Conservation (phyloP, 2,888 invertebrate species). For the Bellardia pandia region DNA sequence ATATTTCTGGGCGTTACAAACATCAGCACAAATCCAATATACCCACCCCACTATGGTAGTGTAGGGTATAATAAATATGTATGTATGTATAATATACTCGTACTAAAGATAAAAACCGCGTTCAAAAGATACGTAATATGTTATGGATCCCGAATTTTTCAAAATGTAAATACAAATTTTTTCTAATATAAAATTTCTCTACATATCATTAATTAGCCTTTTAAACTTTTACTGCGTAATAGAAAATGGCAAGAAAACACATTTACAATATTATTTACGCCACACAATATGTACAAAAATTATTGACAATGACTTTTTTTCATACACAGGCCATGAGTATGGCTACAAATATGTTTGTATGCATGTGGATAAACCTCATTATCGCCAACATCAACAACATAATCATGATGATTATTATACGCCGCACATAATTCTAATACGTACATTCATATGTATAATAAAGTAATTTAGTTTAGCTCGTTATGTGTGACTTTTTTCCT, state of each 20-base stretch:
- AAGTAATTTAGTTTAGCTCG: constrained; percentile 51
- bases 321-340: too few relatives aligned
- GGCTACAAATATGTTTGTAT: not conserved
- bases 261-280: not conserved
- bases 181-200: too few relatives aligned
- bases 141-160: too few relatives aligned
- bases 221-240: constrained; percentile 38
- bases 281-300: constrained; percentile 26
- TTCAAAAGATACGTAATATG: too few relatives aligned
- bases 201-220: too few relatives aligned
- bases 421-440: constrained; percentile 48
- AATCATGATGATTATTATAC: constrained; percentile 48
- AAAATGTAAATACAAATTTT: too few relatives aligned
- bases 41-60: too few relatives aligned
- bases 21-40: too few relatives aligned
- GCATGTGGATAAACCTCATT: constrained; percentile 44
- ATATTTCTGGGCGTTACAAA: too few relatives aligned
- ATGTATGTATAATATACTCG: too few relatives aligned
- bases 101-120: too few relatives aligned
- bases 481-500: not conserved
- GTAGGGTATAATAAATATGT: too few relatives aligned
- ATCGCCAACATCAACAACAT: constrained; percentile 43
- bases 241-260: constrained; percentile 13
- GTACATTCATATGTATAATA: constrained; percentile 18
- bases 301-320: constrained; percentile 14